Evolutionary conservation across 2,797 vertebrate species (phyloP).

Genomic region (Acrossocheilus wenchowensis): DNA sequence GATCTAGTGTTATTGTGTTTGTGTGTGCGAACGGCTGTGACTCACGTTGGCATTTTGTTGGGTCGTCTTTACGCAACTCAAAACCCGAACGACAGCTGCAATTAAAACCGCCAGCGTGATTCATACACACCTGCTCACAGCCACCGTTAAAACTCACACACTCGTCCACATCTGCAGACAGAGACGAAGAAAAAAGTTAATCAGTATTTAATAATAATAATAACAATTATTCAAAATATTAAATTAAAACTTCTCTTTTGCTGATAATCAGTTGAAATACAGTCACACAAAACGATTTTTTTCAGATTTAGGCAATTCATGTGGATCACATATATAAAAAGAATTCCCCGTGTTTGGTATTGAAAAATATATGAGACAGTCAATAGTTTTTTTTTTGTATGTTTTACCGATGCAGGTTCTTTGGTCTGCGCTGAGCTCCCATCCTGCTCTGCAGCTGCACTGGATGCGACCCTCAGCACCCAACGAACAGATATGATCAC

Average conservation of each 20-base stretch:
- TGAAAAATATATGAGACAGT: background rate
- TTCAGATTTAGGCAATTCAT: background rate
- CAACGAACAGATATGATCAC: constrained; percentile 74
- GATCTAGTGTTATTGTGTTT: background rate
- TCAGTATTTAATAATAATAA: background rate
- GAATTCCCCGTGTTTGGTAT: background rate
- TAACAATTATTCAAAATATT: background rate
- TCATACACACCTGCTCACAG: constrained; percentile 82
- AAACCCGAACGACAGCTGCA: constrained; percentile 80
- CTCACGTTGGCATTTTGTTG: constrained; percentile 81
- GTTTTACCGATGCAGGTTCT: constrained; percentile 77
- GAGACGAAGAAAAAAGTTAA: background rate
- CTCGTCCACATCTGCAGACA: constrained; percentile 78
- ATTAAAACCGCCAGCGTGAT: constrained; percentile 76
- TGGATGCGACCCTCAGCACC: constrained; percentile 68
- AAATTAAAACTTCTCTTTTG: background rate
- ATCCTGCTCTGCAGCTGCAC: constrained; percentile 79
- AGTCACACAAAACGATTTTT: background rate
- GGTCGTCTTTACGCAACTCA: constrained; percentile 72
- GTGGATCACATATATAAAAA: no score
- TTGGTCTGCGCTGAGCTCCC: constrained; percentile 73
- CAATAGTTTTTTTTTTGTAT: background rate
- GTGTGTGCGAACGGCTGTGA: constrained; percentile 13
- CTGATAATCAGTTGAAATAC: background rate
- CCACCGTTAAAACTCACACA: constrained; percentile 82